phyloP scores from a whole-genome alignment of 2,797 vertebrate genomes.

The Erithacus rubecula region DNA sequence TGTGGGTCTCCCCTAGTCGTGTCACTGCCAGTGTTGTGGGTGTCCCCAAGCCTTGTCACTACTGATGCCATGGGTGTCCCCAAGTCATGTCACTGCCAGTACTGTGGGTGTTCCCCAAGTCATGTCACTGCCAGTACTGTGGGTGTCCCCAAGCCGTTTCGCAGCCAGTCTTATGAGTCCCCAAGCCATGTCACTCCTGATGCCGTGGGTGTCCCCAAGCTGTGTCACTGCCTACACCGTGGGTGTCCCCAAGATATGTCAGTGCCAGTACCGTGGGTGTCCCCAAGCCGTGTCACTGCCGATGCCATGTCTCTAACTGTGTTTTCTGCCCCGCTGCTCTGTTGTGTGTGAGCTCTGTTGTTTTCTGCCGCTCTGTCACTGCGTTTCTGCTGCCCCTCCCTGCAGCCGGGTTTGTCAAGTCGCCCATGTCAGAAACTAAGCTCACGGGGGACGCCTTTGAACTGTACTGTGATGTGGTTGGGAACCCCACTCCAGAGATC shows the following conservation, averaged over 20 bases:
- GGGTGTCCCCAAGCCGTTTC: background rate
- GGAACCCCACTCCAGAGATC: conserved; percentile 98
- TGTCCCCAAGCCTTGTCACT: background rate
- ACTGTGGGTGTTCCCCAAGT: background rate
- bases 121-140: fast-evolving
- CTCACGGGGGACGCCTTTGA: conserved; percentile 99
- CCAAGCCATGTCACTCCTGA: fast-evolving
- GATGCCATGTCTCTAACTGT: conserved; percentile 60
- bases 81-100: background rate
- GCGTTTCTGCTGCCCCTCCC: conserved; percentile 83
- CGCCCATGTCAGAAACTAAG: conserved; percentile 99
- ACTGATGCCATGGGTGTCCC: background rate
- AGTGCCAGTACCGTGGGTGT: fast-evolving
- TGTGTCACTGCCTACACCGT: fast-evolving
- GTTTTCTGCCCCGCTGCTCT: conserved; percentile 78
- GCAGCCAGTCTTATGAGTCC: too few relatives aligned
- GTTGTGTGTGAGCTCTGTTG: conserved; percentile 72
- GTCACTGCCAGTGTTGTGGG: fast-evolving
- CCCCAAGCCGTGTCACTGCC: background rate
- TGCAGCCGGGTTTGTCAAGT: conserved; percentile 99
- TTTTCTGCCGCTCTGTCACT: conserved; percentile 78
- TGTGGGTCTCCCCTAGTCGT: background rate
- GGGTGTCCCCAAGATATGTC: background rate
- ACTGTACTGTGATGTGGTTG: conserved; percentile 99
- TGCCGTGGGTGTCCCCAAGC: background rate